A percentile compares a stretch with the other conserved stretches of the same genome.
These are phyloP conservation scores for Drosophila pandora DNA, from an alignment of 1,140 invertebrate genomes.

Conservation along the genomic window DNA sequence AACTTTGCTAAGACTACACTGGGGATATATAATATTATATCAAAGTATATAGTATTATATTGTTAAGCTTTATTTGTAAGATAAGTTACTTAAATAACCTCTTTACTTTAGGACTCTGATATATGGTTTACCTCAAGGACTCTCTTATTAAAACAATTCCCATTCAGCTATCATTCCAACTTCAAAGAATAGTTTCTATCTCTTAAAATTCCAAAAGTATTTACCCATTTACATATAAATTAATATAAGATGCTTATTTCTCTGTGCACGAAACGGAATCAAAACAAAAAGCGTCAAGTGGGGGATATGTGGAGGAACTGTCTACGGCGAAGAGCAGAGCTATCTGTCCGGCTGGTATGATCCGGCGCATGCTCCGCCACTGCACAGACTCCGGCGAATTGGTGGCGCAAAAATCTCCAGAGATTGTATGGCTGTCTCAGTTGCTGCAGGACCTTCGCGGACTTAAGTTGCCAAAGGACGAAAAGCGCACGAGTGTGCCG, in stretches of 20 bases:
- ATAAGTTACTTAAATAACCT: too few species aligned
- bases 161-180: not conserved
- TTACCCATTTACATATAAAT: conserved; percentile 2
- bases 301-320: conserved; percentile 8
- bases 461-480: conserved; percentile 52
- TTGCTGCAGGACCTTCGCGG: conserved; percentile 75
- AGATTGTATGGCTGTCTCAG: conserved; percentile 46
- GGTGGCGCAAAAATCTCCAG: conserved; percentile 35
- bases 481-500: conserved; percentile 28
- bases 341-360: conserved; percentile 6
- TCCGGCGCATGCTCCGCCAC: conserved; percentile 53
- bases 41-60: too few species aligned
- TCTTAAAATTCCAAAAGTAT: conserved; percentile 1
- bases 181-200: not conserved
- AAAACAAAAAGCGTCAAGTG: conserved; percentile 72
- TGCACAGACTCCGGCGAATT: conserved; percentile 73
- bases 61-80: too few species aligned
- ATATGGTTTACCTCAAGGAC: not conserved
- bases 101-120: too few species aligned
- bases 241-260: not conserved
- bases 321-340: conserved; percentile 32
- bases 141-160: not conserved
- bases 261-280: conserved; percentile 61
- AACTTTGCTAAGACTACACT: conserved; percentile 19
- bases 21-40: conserved; percentile 1